Evolutionary conservation across 92 coral and sea anemone genomes (phyloP).

Genomic region (Porites rus): DNA sequence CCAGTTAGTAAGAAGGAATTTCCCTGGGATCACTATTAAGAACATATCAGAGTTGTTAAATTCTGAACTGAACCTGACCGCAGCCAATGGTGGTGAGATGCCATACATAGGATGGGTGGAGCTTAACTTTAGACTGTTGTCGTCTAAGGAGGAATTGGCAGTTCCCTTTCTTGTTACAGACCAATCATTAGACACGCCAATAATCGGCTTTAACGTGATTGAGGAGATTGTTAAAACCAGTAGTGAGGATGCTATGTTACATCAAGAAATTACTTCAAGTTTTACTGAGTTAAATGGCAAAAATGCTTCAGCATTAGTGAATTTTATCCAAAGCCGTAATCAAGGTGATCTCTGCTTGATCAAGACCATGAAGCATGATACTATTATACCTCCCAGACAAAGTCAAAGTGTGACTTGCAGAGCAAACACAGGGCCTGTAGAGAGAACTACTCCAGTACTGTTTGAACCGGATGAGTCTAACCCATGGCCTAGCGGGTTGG

Average conservation of each 20-base stretch:
- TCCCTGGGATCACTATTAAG: constrained; percentile 13
- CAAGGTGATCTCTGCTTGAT: constrained; percentile 13
- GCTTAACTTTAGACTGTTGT: constrained; percentile 44
- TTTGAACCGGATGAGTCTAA: constrained; percentile 63
- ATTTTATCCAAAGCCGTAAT: constrained; percentile 19
- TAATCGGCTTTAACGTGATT: constrained; percentile 65
- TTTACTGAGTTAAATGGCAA: constrained; percentile 12
- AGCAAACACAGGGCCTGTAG: constrained; percentile 59
- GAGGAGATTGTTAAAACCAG: constrained; percentile 44
- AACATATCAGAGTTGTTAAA: constrained; percentile 14
- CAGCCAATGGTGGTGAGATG: constrained; percentile 39
- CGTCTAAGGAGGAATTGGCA: constrained; percentile 30
- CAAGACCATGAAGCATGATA: constrained; percentile 49
- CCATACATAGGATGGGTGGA: constrained; percentile 61
- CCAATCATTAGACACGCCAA: constrained; percentile 46
- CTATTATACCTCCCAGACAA: constrained; percentile 41
- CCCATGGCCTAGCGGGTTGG: constrained; percentile 63
- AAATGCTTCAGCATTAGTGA: constrained; percentile 43
- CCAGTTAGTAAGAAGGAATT: constrained; percentile 31
- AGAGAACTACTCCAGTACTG: constrained; percentile 39
- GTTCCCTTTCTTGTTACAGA: constrained; percentile 61
- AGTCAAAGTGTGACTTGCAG: constrained; percentile 37
- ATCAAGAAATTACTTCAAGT: constrained; percentile 21
- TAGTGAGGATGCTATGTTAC: constrained; percentile 3
- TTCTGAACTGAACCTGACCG: constrained; percentile 39